Evolutionary conservation across 2,113 vertebrate genomes (phyloP).

Genomic region (Ammospiza nelsoni): DNA sequence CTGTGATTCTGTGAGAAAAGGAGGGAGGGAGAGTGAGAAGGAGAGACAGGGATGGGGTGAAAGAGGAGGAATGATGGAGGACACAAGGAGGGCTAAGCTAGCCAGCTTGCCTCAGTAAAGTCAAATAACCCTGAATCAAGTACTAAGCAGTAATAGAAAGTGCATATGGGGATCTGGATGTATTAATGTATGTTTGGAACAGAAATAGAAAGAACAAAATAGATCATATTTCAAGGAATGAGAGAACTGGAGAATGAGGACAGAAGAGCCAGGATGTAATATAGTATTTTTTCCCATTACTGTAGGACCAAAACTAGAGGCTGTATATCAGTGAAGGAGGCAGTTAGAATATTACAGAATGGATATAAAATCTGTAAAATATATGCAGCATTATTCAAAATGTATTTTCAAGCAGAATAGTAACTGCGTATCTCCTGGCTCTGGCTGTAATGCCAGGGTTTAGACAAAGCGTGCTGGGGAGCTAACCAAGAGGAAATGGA

Average conservation of each 20-base stretch:
- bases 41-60: not conserved
- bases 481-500: conserved; percentile 30
- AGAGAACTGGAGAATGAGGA: conserved; percentile 65
- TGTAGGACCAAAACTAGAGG: conserved; percentile 48
- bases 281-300: conserved; percentile 60
- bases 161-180: not conserved
- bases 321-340: conserved; percentile 50
- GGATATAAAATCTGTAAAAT: conserved; percentile 57
- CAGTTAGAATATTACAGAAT: conserved; percentile 66
- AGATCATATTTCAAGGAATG: conserved; percentile 56
- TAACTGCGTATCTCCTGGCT: conserved; percentile 14
- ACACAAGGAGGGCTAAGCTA: not conserved
- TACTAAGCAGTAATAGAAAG: conserved; percentile 21
- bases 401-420: conserved; percentile 49
- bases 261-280: conserved; percentile 63
- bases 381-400: conserved; percentile 61
- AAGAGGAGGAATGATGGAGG: not conserved
- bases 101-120: not conserved
- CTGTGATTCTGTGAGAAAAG: not conserved
- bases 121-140: conserved; percentile 14
- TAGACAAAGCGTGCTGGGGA: conserved; percentile 20
- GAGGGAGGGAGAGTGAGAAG: not conserved
- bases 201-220: conserved; percentile 62
- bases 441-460: conserved; percentile 16
- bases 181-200: conserved; percentile 32